Conservation (phyloP, 2,113 vertebrate species). For the Hippolais icterina region DNA sequence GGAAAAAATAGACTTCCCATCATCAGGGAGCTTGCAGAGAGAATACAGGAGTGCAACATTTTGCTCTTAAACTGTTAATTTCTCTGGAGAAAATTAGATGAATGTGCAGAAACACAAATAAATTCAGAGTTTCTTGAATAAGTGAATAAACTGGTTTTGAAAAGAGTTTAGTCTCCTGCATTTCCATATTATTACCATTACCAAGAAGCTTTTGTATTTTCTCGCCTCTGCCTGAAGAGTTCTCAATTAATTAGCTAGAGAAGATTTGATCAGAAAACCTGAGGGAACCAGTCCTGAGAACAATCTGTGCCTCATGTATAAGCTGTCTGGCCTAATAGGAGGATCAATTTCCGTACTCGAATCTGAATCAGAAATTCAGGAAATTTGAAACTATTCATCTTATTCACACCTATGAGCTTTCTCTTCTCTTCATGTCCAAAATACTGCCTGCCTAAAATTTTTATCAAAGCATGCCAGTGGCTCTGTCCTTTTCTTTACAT, state of each 20-base stretch:
- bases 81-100: background rate
- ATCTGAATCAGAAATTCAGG: background rate
- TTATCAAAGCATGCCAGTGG: background rate
- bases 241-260: background rate
- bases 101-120: background rate
- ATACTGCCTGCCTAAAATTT: background rate
- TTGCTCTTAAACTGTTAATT: background rate
- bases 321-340: background rate
- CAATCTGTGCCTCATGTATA: background rate
- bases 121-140: background rate
- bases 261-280: background rate
- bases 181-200: background rate
- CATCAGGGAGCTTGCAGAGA: background rate
- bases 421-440: background rate
- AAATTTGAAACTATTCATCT: background rate
- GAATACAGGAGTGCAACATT: background rate
- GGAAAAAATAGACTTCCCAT: background rate
- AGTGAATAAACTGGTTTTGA: background rate
- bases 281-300: background rate
- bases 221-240: background rate
- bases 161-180: background rate
- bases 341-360: accelerated
- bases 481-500: background rate
- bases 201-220: background rate
- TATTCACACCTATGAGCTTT: background rate